Conservation (phyloP, 1,140 invertebrate genomes). For the Catajapyx aquilonaris region DNA sequence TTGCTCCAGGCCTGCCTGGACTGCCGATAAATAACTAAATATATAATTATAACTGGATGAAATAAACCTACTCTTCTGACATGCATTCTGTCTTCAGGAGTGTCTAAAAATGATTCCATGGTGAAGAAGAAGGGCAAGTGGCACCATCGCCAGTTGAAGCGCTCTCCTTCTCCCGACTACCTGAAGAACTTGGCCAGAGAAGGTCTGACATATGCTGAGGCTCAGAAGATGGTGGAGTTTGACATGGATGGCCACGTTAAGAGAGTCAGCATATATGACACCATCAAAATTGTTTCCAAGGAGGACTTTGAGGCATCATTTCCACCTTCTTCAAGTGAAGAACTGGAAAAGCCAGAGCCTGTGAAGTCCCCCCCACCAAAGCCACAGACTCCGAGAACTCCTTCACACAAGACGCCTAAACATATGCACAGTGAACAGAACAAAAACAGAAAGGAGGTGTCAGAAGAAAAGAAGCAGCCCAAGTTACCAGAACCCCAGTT, state of each 20-base stretch:
- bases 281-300: constrained; percentile 33
- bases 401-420: too few species aligned
- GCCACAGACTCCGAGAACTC: too few species aligned
- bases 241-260: constrained; percentile 53
- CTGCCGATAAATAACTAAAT: too few species aligned
- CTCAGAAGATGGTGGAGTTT: constrained; percentile 63
- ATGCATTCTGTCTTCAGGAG: too few species aligned
- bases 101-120: too few species aligned
- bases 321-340: constrained; percentile 6
- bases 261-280: constrained; percentile 33
- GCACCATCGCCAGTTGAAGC: neutral
- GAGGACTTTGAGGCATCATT: constrained; percentile 12
- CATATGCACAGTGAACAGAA: too few species aligned
- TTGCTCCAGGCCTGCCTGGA: too few species aligned
- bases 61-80: too few species aligned
- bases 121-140: neutral
- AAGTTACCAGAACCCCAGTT: constrained; percentile 65
- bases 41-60: too few species aligned
- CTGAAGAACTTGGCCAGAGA: constrained; percentile 23
- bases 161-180: too few species aligned
- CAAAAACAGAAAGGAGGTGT: too few species aligned
- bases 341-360: neutral
- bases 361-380: neutral
- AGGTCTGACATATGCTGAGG: constrained; percentile 49
- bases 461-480: neutral